Base-by-base conservation (phyloP, 2,113 vertebrate species). In the Cochlearius cochlearius region DNA sequence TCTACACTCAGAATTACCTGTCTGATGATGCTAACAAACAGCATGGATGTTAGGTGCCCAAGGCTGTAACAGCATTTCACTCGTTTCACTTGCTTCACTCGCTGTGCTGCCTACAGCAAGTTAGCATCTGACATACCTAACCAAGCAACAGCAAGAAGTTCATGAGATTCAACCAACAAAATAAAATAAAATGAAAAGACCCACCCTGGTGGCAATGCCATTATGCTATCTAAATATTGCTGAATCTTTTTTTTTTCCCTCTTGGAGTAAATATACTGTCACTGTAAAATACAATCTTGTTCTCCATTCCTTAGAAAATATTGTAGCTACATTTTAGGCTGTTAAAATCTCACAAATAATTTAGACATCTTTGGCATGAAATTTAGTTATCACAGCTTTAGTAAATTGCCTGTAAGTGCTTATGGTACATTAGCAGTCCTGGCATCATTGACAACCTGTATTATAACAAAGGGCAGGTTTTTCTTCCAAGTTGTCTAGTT, bases 21-120 rank as follows among this genome's bases (percentile, higher is more conserved):
- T 94, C 77, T 90, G 88, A 68, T 91, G 96, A 92, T 97, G 76
- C 36, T 91, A 79, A 56, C 80, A 92, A 96, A 90, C 60, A 68
- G 93, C 68, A 95, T 17, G 63, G 73, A 82, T 76, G 49, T 85
- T 38, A 66, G 59, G 8, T 36, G 34, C 47, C 52, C 30, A 88
- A 79, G 77, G 73, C 74, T 69, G 15, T 52, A 88, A 66, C 27
- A 89, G 30, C 27, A 68, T 50, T 96, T 71, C 39, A 73, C 63
- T 81, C 10, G 10, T 59, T 94, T 50, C 39, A 53, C 71, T 82
- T 1, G 2, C 36, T 86, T 50, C 39, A 53, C 68, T 82, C 1
- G 1, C 36, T 86, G 30, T 83, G 49, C 77, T 85, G 63, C 64
- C 50, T 95, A 66, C 20, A 90, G 93, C 75, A 93, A 89, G 47